Evolutionary conservation across 1,140 invertebrate genomes (phyloP), one percentile per base, ranked within the genome.

Genomic region (Myzus persicae): DNA sequence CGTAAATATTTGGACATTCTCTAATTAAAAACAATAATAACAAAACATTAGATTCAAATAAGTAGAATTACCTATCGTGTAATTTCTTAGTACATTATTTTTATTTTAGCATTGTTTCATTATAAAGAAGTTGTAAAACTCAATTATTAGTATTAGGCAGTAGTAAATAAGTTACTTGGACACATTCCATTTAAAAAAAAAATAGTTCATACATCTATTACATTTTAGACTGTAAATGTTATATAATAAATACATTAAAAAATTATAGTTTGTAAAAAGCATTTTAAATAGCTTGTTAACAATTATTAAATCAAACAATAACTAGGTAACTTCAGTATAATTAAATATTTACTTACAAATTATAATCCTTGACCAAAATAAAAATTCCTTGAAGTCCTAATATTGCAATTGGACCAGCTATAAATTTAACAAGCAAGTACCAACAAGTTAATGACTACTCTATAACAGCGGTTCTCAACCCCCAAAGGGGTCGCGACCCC

Each of bases 1-100:
- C 96, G 95, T 98, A 99, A 94, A 99, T 98, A 95, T 99, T 97
- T 8, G 99, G 98, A 95, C 99, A 99, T 95, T 99, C 98, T 94
- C 96, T 96, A 95, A 46, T 95, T 95, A 94, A 94, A 76, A 76
- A 76, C 59, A n/a, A 76, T n/a, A 76, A 76, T n/a, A 76, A 76
- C 94, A 94, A 94, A 36, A 40, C 42, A 84, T 22, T 84, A 22
- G 26, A 82, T 82, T 38, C 3, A 18, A 11, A 42, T 14, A 42
- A 85, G 11, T 31, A 85, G 1, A 44, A 85, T n/a, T n/a, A n/a
- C 11, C 9, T 76, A 14, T n/a, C 2, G 6, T 76, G 18, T 76
- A 5, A n/a, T 36, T 76, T 76, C 26, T 31, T 31, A 67, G 31
- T 67, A 67, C 14, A 31, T 67, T 67, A 67, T 11, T 67, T 67